Base-by-base conservation (phyloP, 2,888 invertebrate species). In the Lepidochitona cinerea region DNA sequence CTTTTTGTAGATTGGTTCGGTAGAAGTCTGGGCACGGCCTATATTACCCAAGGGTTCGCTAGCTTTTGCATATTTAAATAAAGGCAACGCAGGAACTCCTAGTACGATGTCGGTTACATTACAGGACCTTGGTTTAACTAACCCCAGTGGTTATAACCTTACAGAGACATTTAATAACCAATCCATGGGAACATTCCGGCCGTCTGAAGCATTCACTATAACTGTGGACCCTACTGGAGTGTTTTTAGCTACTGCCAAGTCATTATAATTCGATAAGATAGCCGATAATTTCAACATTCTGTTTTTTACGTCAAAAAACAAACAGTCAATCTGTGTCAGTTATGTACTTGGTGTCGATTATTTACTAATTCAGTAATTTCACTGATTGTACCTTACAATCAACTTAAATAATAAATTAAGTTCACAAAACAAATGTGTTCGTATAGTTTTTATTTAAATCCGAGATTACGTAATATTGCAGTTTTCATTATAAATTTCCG, bases 131-230 rank as follows among this genome's bases (percentile, higher is more conserved):
- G 59, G 59, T 29, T 26, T 59, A 32, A 23, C 59, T 14, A 3
- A 59, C 26, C 4, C 4, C 1, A 1, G 29, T 18, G 84, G 84
- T 6, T 89, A 88, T 75, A 84, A 81, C 32, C 72, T 89, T 23
- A 85, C 82, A 3, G 89, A 89, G 54, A 85, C 84, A 2, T 89
- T 89, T 73, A 76, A 73, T n/a, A 84, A 84, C 6, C 75, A 72
- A n/a, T 52, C 68, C 32, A 65, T 87, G 5, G 89, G 89, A 5
- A 59, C 71, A 0, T 82, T 75, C 68, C 82, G 76, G 54, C 79
- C 83, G 3, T 75, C 74, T 18, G 75, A 79, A n/a, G 73, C 68
- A 5, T 74, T 88, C 7, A 81, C 66, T 4, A 35, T 37, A 18
- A 26, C 35, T 68, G 37, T 78, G 70, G 81, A 84, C 52, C 83